These are phyloP conservation scores for Siphonodentalium dalli DNA, from an alignment of 2,888 invertebrate species.

Conservation along the genomic window DNA sequence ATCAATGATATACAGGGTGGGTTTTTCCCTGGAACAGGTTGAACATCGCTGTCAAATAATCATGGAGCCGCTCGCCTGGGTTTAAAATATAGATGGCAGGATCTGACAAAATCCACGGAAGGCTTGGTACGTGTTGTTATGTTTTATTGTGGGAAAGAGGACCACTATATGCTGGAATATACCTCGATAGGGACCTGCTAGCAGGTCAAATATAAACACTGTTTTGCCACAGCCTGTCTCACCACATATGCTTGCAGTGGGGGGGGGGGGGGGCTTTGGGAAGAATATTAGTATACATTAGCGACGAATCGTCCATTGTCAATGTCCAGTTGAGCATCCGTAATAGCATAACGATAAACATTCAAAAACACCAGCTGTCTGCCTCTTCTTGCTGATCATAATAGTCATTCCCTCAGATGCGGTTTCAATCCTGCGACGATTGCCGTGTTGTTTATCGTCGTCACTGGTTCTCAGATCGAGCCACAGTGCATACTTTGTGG, in stretches of 20 bases:
- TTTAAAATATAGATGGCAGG: too few relatives aligned
- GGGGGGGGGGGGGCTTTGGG: background rate
- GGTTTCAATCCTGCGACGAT: background rate
- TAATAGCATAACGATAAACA: conserved; percentile 11
- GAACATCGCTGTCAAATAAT: too few relatives aligned
- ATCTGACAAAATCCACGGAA: too few relatives aligned
- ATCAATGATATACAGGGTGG: too few relatives aligned
- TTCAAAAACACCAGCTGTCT: conserved; percentile 5
- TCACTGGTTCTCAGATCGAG: background rate
- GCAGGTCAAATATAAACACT: conserved; percentile 13
- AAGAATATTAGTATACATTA: conserved; percentile 4
- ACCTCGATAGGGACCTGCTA: conserved; percentile 8
- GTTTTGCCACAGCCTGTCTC: conserved; percentile 22
- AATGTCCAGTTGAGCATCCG: conserved; percentile 13
- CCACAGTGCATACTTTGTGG: too few relatives aligned
- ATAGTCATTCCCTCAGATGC: conserved; percentile 10
- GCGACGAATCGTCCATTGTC: conserved; percentile 11
- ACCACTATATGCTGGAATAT: conserved; percentile 17
- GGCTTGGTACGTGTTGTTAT: conserved; percentile 13
- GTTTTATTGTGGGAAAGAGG: conserved; percentile 7
- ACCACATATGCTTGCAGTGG: conserved; percentile 14
- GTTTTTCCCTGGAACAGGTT: too few relatives aligned
- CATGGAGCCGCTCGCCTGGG: too few relatives aligned
- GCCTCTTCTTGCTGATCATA: conserved; percentile 10
- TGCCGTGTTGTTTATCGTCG: background rate